Evolutionary conservation across 2,113 vertebrate genomes (phyloP).

Genomic region (Percina caprodes): DNA sequence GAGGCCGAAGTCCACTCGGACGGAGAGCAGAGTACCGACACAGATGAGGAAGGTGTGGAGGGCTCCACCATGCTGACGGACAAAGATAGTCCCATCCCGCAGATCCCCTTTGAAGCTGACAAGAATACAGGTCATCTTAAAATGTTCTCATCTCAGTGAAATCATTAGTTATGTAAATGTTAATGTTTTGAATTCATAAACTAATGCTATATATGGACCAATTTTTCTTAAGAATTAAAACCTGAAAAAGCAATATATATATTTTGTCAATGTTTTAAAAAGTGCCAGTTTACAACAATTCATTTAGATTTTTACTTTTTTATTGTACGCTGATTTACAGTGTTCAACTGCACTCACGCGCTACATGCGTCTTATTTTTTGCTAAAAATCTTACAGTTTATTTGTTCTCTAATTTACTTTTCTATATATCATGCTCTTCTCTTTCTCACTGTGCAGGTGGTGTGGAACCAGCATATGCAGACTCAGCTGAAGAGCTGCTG

Average conservation of each 20-base stretch:
- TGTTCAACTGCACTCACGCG: neutral
- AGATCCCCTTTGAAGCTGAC: conserved; percentile 86
- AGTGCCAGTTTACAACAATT: neutral
- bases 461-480: conserved; percentile 83
- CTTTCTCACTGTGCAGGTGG: conserved; percentile 55
- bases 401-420: neutral
- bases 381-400: neutral
- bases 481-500: conserved; percentile 88
- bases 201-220: neutral
- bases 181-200: neutral
- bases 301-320: neutral
- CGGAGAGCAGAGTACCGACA: conserved; percentile 97
- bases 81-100: conserved; percentile 87
- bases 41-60: conserved; percentile 93
- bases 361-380: neutral
- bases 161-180: neutral
- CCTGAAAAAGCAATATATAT: neutral
- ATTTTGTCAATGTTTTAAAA: neutral
- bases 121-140: conserved; percentile 81
- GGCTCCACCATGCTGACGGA: conserved; percentile 84
- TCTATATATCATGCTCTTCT: neutral
- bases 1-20: conserved; percentile 96
- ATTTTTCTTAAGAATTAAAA: neutral
- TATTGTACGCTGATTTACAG: neutral
- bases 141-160: neutral